phyloP scores from a whole-genome alignment of 2,113 vertebrate genomes.

The Apistogramma diplotaenia region DNA sequence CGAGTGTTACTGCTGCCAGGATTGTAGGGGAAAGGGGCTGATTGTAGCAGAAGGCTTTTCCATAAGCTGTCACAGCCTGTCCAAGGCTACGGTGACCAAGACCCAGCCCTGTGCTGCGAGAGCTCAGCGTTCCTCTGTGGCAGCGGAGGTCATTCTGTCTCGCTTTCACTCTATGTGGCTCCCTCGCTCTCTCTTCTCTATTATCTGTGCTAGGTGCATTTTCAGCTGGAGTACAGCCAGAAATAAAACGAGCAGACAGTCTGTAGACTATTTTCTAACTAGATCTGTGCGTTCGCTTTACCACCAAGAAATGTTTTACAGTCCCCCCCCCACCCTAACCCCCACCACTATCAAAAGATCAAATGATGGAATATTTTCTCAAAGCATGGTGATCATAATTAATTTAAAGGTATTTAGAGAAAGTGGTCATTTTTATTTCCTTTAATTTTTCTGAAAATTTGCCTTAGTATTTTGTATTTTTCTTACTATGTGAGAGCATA shows the following conservation, averaged over 20 bases:
- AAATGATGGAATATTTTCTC: background rate
- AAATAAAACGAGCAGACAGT: background rate
- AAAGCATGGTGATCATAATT: background rate
- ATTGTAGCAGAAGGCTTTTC: slow-evolving; percentile 36
- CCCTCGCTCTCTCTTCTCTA: background rate
- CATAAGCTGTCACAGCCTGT: slow-evolving; percentile 65
- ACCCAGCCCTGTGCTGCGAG: slow-evolving; percentile 59
- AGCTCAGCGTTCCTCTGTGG: slow-evolving; percentile 65
- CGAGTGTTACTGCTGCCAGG: slow-evolving; percentile 40
- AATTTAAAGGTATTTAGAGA: background rate
- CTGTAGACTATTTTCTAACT: background rate
- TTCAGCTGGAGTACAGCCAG: background rate
- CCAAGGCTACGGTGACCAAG: slow-evolving; percentile 80
- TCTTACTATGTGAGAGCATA: too few species aligned
- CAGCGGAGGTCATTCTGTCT: slow-evolving; percentile 52
- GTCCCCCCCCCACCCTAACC: too few species aligned
- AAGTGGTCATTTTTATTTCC: rapidly evolving
- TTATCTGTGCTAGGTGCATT: slow-evolving; percentile 6
- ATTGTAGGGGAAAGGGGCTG: slow-evolving; percentile 45
- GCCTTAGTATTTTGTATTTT: too few species aligned
- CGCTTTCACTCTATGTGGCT: slow-evolving; percentile 1
- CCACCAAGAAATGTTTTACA: background rate
- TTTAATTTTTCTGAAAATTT: background rate
- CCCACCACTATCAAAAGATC: background rate
- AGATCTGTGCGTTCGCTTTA: background rate